These are phyloP conservation scores for Oenanthe oenanthe DNA, from an alignment of 2,113 vertebrate genomes.

Conservation along the genomic window DNA sequence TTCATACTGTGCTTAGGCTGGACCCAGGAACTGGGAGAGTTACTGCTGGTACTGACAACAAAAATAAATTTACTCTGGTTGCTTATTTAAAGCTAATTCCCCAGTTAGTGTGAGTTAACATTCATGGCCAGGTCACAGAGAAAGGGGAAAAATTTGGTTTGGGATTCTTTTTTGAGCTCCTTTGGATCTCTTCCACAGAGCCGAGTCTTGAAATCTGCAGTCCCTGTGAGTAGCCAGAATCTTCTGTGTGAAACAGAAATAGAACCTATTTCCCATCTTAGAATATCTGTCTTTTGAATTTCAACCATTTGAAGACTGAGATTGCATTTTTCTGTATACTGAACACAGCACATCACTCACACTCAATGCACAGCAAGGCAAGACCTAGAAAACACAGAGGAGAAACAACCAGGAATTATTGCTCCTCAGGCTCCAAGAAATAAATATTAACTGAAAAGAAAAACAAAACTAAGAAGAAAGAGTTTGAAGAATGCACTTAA, in stretches of 20 bases:
- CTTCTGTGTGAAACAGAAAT: background rate
- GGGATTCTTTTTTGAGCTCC: background rate
- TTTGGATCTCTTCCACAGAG: background rate
- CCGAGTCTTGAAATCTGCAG: background rate
- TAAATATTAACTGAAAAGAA: constrained; percentile 31
- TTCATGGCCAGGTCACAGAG: background rate
- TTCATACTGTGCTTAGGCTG: background rate
- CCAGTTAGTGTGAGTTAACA: background rate
- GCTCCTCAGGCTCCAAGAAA: background rate
- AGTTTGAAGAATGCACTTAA: constrained; percentile 30
- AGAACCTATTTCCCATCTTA: background rate
- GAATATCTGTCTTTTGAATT: background rate
- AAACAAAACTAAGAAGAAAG: constrained; percentile 1
- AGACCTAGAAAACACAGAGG: background rate
- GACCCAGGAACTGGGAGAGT: background rate
- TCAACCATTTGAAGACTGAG: background rate
- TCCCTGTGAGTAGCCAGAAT: background rate
- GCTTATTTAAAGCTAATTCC: background rate
- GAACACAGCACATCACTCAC: background rate
- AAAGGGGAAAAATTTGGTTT: background rate
- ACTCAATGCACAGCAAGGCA: background rate
- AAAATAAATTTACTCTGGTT: background rate
- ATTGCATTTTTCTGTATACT: background rate
- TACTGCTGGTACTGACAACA: background rate
- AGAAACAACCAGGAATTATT: constrained; percentile 19